A percentile compares a stretch with the other conserved stretches of the same genome.
phyloP scores from a whole-genome alignment of 2,113 vertebrate species.

The Saccopteryx leptura region DNA sequence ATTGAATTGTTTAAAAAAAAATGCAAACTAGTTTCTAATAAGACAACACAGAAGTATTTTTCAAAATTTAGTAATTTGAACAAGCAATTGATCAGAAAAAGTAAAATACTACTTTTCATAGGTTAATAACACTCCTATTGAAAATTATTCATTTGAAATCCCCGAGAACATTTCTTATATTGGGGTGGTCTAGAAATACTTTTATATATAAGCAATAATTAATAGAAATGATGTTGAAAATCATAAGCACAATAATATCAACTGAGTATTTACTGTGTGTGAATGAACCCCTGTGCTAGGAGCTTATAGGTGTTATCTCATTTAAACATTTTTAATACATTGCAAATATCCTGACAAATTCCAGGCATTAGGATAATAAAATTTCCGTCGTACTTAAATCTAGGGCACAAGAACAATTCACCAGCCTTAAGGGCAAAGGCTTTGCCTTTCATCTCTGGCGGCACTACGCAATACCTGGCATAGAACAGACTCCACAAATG shows the following conservation, averaged over 20 bases:
- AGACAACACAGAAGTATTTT: not conserved
- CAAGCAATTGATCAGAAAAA: not conserved
- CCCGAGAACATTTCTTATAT: not conserved
- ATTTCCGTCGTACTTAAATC: not conserved
- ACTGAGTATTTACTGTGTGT: not conserved
- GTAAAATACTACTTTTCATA: not conserved
- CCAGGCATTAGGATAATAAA: constrained; percentile 7
- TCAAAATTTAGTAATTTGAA: constrained; percentile 29
- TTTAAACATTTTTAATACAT: constrained; percentile 7
- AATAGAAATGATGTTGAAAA: not conserved
- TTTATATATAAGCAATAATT: not conserved
- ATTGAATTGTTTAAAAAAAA: no score
- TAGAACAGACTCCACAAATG: not conserved
- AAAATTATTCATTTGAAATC: constrained; percentile 40
- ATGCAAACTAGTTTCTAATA: not conserved
- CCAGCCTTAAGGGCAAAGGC: not conserved
- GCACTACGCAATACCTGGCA: not conserved
- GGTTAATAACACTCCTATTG: not conserved
- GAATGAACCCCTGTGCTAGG: not conserved
- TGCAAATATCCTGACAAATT: constrained; percentile 12
- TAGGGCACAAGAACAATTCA: not conserved
- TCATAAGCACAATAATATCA: not conserved
- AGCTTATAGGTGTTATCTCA: not conserved
- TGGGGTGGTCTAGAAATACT: not conserved
- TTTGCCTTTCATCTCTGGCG: not conserved